Evolutionary conservation across 2,888 invertebrate species (phyloP).

Genomic region (Eupithecia pulchellata): DNA sequence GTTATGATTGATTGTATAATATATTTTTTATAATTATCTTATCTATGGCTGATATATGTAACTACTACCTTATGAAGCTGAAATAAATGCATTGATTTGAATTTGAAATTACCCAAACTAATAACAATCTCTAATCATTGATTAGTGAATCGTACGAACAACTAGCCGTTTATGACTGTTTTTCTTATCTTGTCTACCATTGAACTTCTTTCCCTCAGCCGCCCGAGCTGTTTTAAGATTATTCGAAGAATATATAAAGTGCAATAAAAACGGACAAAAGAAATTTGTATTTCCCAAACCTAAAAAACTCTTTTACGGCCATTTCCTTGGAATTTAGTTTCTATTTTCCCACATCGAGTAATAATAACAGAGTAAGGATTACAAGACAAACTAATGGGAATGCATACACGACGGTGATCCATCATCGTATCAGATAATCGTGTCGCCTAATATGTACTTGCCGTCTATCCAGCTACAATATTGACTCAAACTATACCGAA

Average conservation of each 20-base stretch:
- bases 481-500: conserved; percentile 27
- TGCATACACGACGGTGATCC: conserved; percentile 43
- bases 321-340: neutral
- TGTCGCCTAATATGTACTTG: conserved; percentile 35
- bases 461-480: conserved; percentile 16
- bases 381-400: conserved; percentile 40
- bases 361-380: neutral
- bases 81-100: too few species aligned
- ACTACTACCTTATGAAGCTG: too few species aligned
- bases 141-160: too few species aligned
- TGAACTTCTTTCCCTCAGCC: neutral
- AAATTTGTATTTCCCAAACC: neutral
- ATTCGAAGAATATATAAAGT: neutral
- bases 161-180: too few species aligned
- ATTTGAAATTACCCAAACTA: too few species aligned
- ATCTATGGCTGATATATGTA: too few species aligned
- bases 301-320: neutral
- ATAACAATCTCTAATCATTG: too few species aligned
- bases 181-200: neutral
- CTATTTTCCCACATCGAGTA: neutral
- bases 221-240: neutral
- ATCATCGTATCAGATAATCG: conserved; percentile 37
- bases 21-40: too few species aligned
- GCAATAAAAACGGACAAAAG: neutral
- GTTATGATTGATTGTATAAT: too few species aligned